Conservation (phyloP, 1,140 invertebrate species). For the Notospermus geniculatus region DNA sequence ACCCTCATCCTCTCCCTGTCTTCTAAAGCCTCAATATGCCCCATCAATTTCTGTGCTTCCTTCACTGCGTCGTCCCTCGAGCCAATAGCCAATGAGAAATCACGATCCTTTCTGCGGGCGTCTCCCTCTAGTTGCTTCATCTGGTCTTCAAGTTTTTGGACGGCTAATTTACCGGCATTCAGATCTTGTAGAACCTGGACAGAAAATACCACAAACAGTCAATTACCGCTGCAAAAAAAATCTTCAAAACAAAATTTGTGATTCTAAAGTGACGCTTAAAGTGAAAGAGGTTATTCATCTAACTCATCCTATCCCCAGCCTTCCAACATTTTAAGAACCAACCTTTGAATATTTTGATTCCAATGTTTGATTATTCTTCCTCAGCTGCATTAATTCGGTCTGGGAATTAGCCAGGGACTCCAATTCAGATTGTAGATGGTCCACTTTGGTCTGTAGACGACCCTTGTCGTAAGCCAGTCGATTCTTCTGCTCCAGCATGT, state of each 20-base stretch:
- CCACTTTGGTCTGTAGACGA: slow-evolving; percentile 39
- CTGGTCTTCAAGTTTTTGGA: slow-evolving; percentile 38
- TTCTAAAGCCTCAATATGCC: slow-evolving; percentile 36
- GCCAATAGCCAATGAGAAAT: slow-evolving; percentile 29
- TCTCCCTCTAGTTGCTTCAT: slow-evolving; percentile 28
- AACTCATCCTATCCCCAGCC: too few species aligned
- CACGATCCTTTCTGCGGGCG: slow-evolving; percentile 32
- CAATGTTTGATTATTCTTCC: slow-evolving; percentile 30
- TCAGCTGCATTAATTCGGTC: slow-evolving; percentile 31
- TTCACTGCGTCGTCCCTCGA: slow-evolving; percentile 38
- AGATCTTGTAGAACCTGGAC: slow-evolving; percentile 45
- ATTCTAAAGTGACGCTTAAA: too few species aligned
- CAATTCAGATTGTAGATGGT: slow-evolving; percentile 36
- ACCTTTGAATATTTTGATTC: slow-evolving; percentile 39
- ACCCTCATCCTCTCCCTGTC: slow-evolving; percentile 43
- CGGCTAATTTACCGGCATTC: slow-evolving; percentile 35
- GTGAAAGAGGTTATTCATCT: too few species aligned
- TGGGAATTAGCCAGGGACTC: slow-evolving; percentile 29
- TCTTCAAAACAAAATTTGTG: not conserved
- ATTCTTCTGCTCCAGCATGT: slow-evolving; percentile 52
- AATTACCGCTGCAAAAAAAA: not conserved
- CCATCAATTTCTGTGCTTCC: slow-evolving; percentile 33
- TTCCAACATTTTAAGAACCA: not conserved
- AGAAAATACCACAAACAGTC: not conserved
- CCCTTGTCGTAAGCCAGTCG: slow-evolving; percentile 51